A percentile compares a stretch with the other conserved stretches of the same genome.
phyloP scores from a whole-genome alignment of 2,113 vertebrate genomes.

The Dicerorhinus sumatrensis region DNA sequence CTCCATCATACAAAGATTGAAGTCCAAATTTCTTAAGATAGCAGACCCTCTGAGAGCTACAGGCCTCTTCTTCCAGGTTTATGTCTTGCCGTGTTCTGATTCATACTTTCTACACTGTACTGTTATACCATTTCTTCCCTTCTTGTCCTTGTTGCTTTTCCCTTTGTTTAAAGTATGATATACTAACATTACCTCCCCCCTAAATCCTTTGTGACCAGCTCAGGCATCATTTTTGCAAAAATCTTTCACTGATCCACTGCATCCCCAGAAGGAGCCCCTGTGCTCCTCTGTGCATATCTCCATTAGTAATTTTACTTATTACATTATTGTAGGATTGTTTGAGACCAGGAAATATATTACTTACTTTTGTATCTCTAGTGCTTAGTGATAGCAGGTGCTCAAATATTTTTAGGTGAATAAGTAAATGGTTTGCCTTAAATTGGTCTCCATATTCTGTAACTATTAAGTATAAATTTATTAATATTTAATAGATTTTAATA shows the following conservation, averaged over 20 bases:
- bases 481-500: slow-evolving; percentile 34
- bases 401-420: slow-evolving; percentile 51
- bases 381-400: slow-evolving; percentile 14
- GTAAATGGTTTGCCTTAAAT: slow-evolving; percentile 48
- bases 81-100: neutral
- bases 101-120: neutral
- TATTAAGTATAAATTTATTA: neutral
- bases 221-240: neutral
- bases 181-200: neutral
- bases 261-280: neutral
- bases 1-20: neutral
- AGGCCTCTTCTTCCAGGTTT: neutral
- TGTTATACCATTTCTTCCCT: neutral
- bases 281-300: neutral
- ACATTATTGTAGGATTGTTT: slow-evolving; percentile 11
- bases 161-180: neutral
- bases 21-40: slow-evolving; percentile 9
- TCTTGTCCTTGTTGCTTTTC: neutral
- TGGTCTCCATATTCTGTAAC: slow-evolving; percentile 15
- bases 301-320: slow-evolving; percentile 20
- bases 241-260: neutral
- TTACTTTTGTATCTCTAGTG: neutral
- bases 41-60: neutral
- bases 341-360: neutral
- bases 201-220: neutral